Percentiles rank a stretch among this genome's conserved stretches.
These are phyloP conservation scores for Eriosoma lanigerum DNA, from an alignment of 1,140 invertebrate species.

Conservation along the genomic window DNA sequence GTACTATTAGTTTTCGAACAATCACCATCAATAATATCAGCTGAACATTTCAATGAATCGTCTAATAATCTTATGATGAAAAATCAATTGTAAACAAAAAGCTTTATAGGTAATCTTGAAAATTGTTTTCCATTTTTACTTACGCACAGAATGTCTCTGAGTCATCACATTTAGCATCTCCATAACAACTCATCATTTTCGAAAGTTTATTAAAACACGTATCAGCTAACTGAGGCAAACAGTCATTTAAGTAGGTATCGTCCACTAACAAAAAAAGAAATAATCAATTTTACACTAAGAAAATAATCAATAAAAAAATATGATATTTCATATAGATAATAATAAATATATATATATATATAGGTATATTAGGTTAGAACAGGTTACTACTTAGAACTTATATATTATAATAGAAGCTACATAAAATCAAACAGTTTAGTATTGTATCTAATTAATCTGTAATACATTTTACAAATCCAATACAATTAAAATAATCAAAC, in stretches of 20 bases:
- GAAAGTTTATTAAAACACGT: background rate
- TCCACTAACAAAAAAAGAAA: background rate
- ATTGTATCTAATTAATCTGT: no score
- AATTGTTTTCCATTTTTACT: background rate
- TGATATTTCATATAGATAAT: no score
- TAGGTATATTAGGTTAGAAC: no score
- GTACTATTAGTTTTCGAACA: background rate
- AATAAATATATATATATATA: no score
- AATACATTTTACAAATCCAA: no score
- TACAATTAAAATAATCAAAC: no score
- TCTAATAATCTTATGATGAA: background rate
- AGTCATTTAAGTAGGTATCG: background rate
- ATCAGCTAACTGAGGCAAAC: background rate
- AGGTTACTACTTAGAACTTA: no score
- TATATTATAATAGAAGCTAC: no score
- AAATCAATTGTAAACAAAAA: no score
- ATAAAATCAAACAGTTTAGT: no score
- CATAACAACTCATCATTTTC: background rate
- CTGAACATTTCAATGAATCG: slow-evolving; percentile 14
- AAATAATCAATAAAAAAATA: no score
- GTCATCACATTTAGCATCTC: background rate
- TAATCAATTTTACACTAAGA: background rate
- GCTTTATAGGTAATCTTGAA: no score
- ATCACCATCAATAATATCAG: slow-evolving; percentile 18
- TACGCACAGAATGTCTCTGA: background rate